Conservation (phyloP, 2,113 vertebrate genomes). For the Pygoscelis adeliae region DNA sequence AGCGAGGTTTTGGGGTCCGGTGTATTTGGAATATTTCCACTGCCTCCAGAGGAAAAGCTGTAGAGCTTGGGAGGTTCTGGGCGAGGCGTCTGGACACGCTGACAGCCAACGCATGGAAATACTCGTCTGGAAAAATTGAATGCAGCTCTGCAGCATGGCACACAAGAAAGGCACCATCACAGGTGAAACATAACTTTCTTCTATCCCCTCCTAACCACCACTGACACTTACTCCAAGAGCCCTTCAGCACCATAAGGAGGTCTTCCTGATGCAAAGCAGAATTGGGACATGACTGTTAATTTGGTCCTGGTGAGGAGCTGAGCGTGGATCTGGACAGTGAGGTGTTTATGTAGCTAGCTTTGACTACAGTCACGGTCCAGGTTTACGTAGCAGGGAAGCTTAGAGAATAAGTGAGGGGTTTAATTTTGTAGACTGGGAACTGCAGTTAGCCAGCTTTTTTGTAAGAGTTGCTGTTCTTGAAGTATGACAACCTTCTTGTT, state of each 20-base stretch:
- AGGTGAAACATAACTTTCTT: neutral
- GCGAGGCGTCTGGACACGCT: neutral
- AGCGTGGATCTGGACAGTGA: neutral
- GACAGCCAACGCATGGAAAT: neutral
- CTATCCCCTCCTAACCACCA: neutral
- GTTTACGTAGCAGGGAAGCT: neutral
- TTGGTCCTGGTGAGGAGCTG: neutral
- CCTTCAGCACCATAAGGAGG: neutral
- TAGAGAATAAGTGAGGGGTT: neutral
- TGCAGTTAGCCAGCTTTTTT: neutral
- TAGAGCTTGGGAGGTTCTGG: neutral
- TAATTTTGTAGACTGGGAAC: neutral
- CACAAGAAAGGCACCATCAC: neutral
- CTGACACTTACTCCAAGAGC: neutral
- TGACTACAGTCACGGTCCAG: fast-evolving
- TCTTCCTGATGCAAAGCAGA: neutral
- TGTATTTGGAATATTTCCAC: neutral
- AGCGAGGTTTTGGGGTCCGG: neutral
- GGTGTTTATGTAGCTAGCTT: neutral
- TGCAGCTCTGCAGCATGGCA: neutral
- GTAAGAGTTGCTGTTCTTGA: neutral
- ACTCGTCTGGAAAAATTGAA: neutral
- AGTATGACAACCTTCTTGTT: neutral
- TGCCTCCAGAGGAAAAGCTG: neutral
- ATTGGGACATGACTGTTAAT: neutral